A percentile compares a stretch with the other conserved stretches of the same genome.
Conservation (phyloP, 1,140 invertebrate species). For the Drosophila quadrilineata region DNA sequence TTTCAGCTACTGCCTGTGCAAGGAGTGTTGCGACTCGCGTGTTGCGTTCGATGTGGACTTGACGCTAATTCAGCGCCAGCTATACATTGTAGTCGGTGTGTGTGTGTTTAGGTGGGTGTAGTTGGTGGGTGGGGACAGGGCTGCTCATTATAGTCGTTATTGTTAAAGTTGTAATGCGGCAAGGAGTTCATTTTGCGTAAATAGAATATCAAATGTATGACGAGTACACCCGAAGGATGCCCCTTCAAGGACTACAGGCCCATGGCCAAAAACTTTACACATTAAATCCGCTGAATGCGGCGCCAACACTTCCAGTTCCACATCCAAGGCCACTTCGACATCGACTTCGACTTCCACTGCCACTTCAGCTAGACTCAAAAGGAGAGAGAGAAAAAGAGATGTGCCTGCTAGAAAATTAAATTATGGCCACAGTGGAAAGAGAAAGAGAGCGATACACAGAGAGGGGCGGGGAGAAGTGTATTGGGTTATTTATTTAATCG, state of each 20-base stretch:
- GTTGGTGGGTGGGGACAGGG: not conserved
- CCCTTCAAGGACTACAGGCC: not conserved
- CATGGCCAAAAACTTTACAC: constrained; percentile 60
- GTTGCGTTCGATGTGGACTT: constrained; percentile 5
- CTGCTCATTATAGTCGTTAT: constrained; percentile 69
- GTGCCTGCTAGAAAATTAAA: constrained; percentile 56
- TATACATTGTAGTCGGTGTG: too few relatives aligned
- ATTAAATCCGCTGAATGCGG: constrained; percentile 53
- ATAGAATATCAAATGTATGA: constrained; percentile 64
- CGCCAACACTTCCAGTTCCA: constrained; percentile 24
- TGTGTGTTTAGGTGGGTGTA: not conserved
- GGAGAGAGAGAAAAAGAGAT: too few relatives aligned
- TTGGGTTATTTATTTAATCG: constrained; percentile 73
- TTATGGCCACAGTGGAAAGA: constrained; percentile 63
- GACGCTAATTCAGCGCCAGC: constrained; percentile 35
- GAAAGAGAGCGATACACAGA: too few relatives aligned
- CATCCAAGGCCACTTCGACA: not conserved
- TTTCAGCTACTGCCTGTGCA: constrained; percentile 4
- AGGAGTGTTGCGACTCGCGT: not conserved
- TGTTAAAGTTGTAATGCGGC: constrained; percentile 44
- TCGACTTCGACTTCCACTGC: not conserved
- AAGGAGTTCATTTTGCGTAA: constrained; percentile 68
- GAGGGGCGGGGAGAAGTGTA: too few relatives aligned
- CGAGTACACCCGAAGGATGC: constrained; percentile 1
- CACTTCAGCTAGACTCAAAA: not conserved